Conservation (phyloP, 2,888 invertebrate genomes). For the Athripsodes cinereus region DNA sequence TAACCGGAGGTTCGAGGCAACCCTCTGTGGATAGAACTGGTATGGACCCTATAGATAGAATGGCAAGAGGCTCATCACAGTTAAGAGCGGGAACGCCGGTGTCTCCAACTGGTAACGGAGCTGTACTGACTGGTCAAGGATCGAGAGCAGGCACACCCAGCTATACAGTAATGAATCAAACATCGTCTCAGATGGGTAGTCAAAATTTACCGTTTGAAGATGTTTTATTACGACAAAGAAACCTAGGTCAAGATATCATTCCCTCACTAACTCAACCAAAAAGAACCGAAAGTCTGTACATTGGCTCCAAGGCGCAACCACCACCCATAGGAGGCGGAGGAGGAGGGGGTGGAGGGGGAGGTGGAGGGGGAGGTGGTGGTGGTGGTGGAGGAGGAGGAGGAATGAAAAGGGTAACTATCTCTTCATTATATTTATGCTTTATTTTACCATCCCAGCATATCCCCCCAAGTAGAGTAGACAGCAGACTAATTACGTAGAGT, state of each 20-base stretch:
- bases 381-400: constrained; percentile 32
- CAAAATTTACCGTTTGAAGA: constrained; percentile 71
- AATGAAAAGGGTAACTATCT: constrained; percentile 33
- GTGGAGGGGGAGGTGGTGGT: constrained; percentile 32
- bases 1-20: constrained; percentile 59
- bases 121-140: constrained; percentile 55
- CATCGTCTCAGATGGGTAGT: constrained; percentile 36
- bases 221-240: constrained; percentile 70
- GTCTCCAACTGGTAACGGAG: constrained; percentile 55
- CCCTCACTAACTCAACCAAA: constrained; percentile 85
- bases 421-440: no score
- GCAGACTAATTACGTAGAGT: no score
- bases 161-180: constrained; percentile 44
- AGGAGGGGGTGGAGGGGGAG: constrained; percentile 43
- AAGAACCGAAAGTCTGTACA: constrained; percentile 84
- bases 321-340: constrained; percentile 41
- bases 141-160: constrained; percentile 50
- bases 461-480: no score
- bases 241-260: constrained; percentile 81
- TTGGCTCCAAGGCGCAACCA: constrained; percentile 47
- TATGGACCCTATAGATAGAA: constrained; percentile 39
- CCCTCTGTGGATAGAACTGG: constrained; percentile 67
- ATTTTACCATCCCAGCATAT: no score
- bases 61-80: constrained; percentile 43
- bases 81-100: constrained; percentile 40